Percentiles rank a stretch among this genome's conserved stretches.
Evolutionary conservation across 2,797 vertebrate genomes (phyloP).

Genomic region (Tragopan temminckii): DNA sequence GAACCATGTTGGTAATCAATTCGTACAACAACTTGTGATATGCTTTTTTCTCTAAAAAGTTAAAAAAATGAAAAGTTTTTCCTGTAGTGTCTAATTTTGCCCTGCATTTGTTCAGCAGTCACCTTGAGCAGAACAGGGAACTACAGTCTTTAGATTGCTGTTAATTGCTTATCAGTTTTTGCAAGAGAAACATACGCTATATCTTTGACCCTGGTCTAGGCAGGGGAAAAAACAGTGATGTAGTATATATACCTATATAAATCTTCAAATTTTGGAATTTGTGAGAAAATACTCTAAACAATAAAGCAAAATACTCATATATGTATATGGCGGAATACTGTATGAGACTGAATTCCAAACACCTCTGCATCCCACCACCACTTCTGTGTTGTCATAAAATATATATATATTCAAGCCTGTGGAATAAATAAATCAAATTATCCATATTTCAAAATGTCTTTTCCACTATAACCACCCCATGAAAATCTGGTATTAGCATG

Average conservation of each 20-base stretch:
- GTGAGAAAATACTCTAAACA: no score
- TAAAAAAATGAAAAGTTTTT: neutral
- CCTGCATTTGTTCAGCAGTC: slow-evolving; percentile 19
- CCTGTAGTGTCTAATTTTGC: neutral
- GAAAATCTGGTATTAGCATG: neutral
- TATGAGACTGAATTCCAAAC: no score
- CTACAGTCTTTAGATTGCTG: neutral
- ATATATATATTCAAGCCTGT: neutral
- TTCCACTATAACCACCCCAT: rapidly evolving
- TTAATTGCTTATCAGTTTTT: neutral
- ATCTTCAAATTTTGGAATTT: neutral
- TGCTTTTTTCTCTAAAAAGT: neutral
- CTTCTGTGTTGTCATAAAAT: neutral
- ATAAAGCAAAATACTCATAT: neutral
- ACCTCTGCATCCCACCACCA: neutral
- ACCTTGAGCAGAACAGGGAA: neutral
- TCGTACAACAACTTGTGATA: neutral
- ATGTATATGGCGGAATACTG: neutral
- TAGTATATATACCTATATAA: neutral
- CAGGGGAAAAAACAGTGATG: neutral
- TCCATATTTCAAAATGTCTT: neutral
- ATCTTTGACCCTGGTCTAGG: neutral
- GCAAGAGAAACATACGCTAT: neutral
- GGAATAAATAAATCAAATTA: neutral
- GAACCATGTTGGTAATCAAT: slow-evolving; percentile 35